phyloP scores from a whole-genome alignment of 37 sponge, comb jelly and placozoan genomes.

The Beroe forskalii region DNA sequence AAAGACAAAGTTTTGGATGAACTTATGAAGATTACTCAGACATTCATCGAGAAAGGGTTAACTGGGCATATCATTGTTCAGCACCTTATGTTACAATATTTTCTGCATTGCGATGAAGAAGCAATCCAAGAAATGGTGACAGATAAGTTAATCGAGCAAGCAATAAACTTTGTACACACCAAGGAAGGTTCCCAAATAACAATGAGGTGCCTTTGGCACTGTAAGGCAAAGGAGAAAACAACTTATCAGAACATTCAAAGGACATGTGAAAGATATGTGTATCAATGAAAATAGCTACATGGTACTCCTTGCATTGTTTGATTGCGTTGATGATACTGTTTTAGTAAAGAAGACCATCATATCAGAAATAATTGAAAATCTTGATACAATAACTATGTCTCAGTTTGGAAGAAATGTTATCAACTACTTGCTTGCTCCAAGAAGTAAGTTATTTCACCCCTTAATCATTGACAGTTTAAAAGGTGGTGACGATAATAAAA shows the following conservation, averaged over 20 bases:
- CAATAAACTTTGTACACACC: constrained; percentile 82
- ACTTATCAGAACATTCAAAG: constrained; percentile 86
- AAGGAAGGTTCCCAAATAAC: constrained; percentile 80
- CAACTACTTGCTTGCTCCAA: constrained; percentile 80
- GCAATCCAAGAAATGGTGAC: constrained; percentile 74
- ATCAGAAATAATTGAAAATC: constrained; percentile 69
- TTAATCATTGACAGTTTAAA: constrained; percentile 70
- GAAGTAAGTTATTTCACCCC: constrained; percentile 73
- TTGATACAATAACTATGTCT: constrained; percentile 71
- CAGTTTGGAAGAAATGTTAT: constrained; percentile 77
- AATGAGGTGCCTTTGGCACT: constrained; percentile 86
- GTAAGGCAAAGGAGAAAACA: constrained; percentile 90
- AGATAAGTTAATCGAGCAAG: constrained; percentile 73
- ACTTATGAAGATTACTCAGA: constrained; percentile 3
- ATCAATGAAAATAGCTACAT: constrained; percentile 88
- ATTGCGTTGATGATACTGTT: constrained; percentile 94
- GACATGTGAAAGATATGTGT: constrained; percentile 84
- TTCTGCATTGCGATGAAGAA: constrained; percentile 17
- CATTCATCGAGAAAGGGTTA: constrained; percentile 48
- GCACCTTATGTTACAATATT: constrained; percentile 77
- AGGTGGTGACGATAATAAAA: constrained; percentile 78
- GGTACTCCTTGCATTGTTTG: constrained; percentile 84
- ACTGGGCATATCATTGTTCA: constrained; percentile 87
- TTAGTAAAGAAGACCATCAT: constrained; percentile 80
- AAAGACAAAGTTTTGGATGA: constrained; percentile 41